Evolutionary conservation across 1,140 invertebrate genomes (phyloP), one percentile per base, ranked within the genome.

Genomic region (Caenorhabditis tropicalis): DNA sequence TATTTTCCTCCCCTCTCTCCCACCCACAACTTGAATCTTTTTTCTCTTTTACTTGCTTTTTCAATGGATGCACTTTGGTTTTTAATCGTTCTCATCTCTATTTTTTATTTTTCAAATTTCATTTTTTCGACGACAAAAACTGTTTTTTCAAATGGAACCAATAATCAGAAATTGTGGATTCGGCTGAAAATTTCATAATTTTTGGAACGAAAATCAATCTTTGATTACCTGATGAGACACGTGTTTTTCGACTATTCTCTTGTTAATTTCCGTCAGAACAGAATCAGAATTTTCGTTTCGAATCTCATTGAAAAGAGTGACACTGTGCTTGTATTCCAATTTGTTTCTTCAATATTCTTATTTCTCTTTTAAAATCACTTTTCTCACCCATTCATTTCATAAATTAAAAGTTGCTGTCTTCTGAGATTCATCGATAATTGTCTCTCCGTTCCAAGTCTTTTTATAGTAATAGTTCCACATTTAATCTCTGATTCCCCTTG

Each of bases 381-480:
- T 51, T 51, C 51, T 56, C 6, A 51, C 53, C 21, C 21, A 10
- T 27, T 56, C 12, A 10, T 36, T 31, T 65, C 31, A 36, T 33
- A 65, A 65, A 65, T 65, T 31, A 65, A 16, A 65, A 65, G 58
- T 36, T 65, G 58, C 7, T 65, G 58, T 33, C 31, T 65, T n/a
- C 19, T 65, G 10, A 65, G 58, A 36, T 36, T 65, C 58, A 36
- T 19, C 31, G 58, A 65, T 65, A 65, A 36, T 24, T 65, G 58
- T 33, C 21, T 19, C 29, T 65, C 58, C 10, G 31, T 33, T 19
- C 58, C 58, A 7, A 65, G 58, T 33, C 58, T 29, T 65, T 65
- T 65, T 15, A 65, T 36, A 15, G 16, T 36, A 19, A 16, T 33
- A 36, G 36, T 19, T 16, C 58, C 58, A n/a, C 58, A 65, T 33